phyloP scores from a whole-genome alignment of 1,140 invertebrate genomes.

The Rhagoletis zephyria region DNA sequence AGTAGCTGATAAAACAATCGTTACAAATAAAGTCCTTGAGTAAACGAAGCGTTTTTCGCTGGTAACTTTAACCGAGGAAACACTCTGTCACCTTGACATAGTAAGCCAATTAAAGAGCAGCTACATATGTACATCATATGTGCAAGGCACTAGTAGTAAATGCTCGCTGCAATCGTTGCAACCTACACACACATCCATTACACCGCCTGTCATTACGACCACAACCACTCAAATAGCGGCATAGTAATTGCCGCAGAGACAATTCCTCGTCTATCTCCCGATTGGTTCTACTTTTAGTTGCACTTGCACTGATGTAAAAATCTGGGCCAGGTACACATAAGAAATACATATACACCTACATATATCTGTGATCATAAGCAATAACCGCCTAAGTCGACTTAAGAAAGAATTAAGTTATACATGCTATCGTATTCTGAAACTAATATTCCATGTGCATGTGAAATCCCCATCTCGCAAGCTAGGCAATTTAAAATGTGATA shows the following conservation, averaged over 20 bases:
- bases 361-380: too few relatives aligned
- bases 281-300: not conserved
- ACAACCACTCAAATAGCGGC: not conserved
- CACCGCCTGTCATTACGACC: not conserved
- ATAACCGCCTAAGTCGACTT: too few relatives aligned
- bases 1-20: not conserved
- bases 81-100: conserved; percentile 1
- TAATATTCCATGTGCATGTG: too few relatives aligned
- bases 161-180: not conserved
- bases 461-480: too few relatives aligned
- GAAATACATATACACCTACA: too few relatives aligned
- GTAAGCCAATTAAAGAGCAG: conserved; percentile 25
- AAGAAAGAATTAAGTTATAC: too few relatives aligned
- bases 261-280: not conserved
- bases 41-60: not conserved
- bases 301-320: conserved; percentile 13
- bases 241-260: not conserved
- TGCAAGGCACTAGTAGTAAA: conserved; percentile 1
- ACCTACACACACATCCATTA: not conserved
- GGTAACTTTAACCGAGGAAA: conserved; percentile 30
- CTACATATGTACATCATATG: not conserved
- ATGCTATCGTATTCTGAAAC: too few relatives aligned
- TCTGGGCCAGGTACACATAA: conserved; percentile 1
- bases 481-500: too few relatives aligned
- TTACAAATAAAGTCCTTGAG: conserved; percentile 1